Evolutionary conservation across 2,888 invertebrate genomes (phyloP).

Genomic region (Nycteola revayana): DNA sequence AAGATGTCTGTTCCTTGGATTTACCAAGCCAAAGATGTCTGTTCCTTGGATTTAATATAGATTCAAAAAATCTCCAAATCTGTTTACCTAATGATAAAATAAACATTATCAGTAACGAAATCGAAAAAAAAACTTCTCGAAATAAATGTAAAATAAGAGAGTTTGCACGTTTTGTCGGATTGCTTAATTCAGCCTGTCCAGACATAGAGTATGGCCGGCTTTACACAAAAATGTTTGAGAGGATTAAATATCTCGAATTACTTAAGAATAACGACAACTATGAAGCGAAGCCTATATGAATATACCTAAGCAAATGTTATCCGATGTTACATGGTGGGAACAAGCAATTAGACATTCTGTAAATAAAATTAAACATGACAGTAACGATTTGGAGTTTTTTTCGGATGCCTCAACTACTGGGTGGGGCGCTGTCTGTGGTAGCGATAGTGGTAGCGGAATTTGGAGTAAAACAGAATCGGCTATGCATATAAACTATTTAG

Average conservation of each 20-base stretch:
- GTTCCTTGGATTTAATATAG: not conserved
- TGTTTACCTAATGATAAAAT: not conserved
- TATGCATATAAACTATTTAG: not conserved
- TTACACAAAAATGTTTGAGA: not conserved
- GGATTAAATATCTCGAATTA: not conserved
- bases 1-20: too few species aligned
- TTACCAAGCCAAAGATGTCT: not conserved
- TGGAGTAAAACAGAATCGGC: not conserved
- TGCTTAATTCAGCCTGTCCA: not conserved
- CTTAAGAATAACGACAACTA: not conserved
- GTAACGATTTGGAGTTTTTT: not conserved
- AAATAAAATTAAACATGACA: not conserved
- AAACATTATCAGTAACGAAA: too few species aligned
- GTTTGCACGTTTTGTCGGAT: not conserved
- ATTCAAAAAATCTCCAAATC: not conserved
- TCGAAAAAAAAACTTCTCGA: not conserved
- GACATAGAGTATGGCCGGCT: not conserved
- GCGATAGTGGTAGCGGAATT: not conserved
- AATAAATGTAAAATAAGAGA: not conserved
- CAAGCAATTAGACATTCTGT: not conserved
- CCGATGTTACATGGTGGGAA: not conserved
- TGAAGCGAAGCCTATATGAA: not conserved
- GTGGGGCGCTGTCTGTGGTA: too few species aligned
- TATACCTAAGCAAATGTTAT: not conserved
- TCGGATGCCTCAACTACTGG: too few species aligned